Evolutionary conservation across 2,797 vertebrate species (phyloP).

Genomic region (Scleropages formosus): DNA sequence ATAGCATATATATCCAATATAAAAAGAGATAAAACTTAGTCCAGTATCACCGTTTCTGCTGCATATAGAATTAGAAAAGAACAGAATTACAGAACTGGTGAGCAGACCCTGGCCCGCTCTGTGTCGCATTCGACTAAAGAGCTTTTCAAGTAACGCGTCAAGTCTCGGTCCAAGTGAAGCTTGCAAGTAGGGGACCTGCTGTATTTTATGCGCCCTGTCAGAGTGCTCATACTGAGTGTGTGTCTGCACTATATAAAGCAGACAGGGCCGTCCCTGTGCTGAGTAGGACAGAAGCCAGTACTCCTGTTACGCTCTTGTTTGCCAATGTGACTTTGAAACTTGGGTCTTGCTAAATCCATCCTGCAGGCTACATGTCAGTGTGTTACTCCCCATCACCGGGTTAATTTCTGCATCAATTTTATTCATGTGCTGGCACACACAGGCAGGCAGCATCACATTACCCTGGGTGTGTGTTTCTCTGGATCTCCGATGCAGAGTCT

Average conservation of each 20-base stretch:
- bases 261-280: background rate
- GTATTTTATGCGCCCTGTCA: no score
- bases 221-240: background rate
- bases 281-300: slow-evolving; percentile 9
- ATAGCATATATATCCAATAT: no score
- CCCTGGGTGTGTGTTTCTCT: slow-evolving; percentile 25
- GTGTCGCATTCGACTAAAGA: no score
- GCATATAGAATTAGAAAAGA: background rate
- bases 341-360: background rate
- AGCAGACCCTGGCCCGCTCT: no score
- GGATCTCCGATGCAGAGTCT: slow-evolving; percentile 22
- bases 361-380: background rate
- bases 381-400: background rate
- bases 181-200: no score
- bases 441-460: slow-evolving; percentile 18
- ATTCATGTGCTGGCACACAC: background rate
- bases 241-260: background rate
- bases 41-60: no score
- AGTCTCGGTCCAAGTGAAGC: no score
- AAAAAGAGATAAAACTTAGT: no score
- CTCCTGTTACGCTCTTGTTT: background rate
- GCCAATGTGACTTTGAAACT: background rate
- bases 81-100: no score
- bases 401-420: slow-evolving; percentile 4
- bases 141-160: no score